Base-by-base conservation (phyloP, 2,888 invertebrate genomes). In the Aspidiotus destructor region DNA sequence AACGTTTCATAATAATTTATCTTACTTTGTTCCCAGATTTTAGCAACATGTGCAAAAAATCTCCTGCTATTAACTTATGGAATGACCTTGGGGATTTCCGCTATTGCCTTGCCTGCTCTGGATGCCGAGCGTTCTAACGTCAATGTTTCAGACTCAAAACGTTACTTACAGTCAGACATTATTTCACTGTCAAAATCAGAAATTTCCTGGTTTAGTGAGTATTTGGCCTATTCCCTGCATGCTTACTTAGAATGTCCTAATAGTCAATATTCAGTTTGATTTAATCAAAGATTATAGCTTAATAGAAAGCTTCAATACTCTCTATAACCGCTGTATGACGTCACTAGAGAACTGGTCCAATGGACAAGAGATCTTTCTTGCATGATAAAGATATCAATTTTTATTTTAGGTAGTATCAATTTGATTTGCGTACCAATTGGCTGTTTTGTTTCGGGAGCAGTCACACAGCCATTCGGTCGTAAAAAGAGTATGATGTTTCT, bases 1-100 rank as follows among this genome's bases (percentile, higher is more conserved):
- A 28, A 28, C 1, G 2, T 28, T 5, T 5, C 28, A 28, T 28
- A 28, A 28, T 28, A 28, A 28, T 28, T 28, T 28, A 28, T 11
- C 40, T 40, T 67, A 44, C 60, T n/a, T 0, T 75, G 86, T 60
- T 87, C 88, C 2, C 88, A 90, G 79, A 80, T 87, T 72, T 75
- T 88, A 72, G 90, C 90, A n/a, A 88, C 89, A 41, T 83, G 85
- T 74, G 87, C 88, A 17, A 91, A 91, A 78, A 91, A 90, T 78
- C 80, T 88, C 70, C 79, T 90, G 52, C 81, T 90, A 48, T 78
- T 89, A 72, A 86, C 85, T 9, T 89, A 87, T 76, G 90, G 90
- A 65, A 86, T 88, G 83, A 87, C 89, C 0, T 77, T 90, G 60
- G 90, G 90, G 0, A 89, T 88, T 73, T 85, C 89, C 0, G 89